These are phyloP conservation scores for Brachionichthys hirsutus DNA, from an alignment of 2,113 vertebrate species.

Conservation along the genomic window DNA sequence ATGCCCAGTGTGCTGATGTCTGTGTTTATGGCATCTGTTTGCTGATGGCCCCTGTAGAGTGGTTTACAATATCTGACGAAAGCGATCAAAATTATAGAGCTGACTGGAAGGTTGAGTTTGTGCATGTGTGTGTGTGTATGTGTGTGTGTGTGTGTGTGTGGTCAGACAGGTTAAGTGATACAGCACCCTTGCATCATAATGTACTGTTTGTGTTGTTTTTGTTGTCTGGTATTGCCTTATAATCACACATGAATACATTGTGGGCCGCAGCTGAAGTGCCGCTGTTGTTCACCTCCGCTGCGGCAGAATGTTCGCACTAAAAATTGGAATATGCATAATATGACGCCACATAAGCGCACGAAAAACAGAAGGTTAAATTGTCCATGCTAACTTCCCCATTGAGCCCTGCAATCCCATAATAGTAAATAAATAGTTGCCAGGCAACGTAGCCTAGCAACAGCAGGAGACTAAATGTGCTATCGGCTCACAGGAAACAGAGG, in stretches of 20 bases:
- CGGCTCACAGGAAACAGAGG: conserved; percentile 37
- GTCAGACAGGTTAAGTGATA: conserved; percentile 15
- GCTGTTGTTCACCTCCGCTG: conserved; percentile 34
- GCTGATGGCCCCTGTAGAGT: conserved; percentile 1
- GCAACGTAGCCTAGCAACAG: conserved; percentile 63
- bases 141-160: conserved; percentile 1
- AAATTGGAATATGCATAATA: conserved; percentile 38
- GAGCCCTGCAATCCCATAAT: conserved; percentile 65
- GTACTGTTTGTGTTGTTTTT: conserved; percentile 5
- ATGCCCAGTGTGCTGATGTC: conserved; percentile 25
- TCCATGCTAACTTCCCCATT: conserved; percentile 43
- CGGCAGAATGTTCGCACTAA: conserved; percentile 18
- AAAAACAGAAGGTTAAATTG: conserved; percentile 55
- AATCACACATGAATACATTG: conserved; percentile 18
- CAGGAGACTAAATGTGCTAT: conserved; percentile 55
- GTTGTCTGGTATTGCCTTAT: conserved; percentile 23
- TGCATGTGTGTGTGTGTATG: conserved; percentile 9
- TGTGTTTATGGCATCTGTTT: conserved; percentile 23
- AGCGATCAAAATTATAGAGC: too few relatives aligned
- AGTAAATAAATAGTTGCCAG: conserved; percentile 59
- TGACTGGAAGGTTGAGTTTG: not conserved
- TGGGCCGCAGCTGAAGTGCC: conserved; percentile 26
- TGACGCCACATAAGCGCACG: conserved; percentile 24
- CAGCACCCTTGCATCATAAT: conserved; percentile 26
- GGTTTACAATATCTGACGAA: not conserved